Evolutionary conservation across 92 coral and sea anemone genomes (phyloP).

Genomic region (Heliopora coerulea): DNA sequence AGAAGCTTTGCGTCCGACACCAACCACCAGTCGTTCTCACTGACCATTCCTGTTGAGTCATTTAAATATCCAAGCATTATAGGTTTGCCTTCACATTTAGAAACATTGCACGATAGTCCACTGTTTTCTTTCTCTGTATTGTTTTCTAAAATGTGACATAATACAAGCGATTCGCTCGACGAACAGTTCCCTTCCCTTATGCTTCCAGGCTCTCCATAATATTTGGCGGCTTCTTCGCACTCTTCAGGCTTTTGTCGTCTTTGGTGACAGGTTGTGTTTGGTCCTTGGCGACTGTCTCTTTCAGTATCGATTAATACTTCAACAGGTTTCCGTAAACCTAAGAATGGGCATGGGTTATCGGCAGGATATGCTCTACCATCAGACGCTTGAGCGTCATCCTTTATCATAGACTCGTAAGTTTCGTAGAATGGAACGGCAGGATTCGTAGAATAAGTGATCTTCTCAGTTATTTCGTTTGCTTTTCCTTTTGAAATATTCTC

Average conservation of each 20-base stretch:
- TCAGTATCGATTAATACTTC: background rate
- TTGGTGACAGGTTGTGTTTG: background rate
- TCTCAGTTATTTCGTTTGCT: too few relatives aligned
- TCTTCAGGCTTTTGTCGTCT: constrained; percentile 8
- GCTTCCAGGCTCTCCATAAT: constrained; percentile 10
- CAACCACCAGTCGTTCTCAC: constrained; percentile 9
- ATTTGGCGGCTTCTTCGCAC: constrained; percentile 5
- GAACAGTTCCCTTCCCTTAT: background rate
- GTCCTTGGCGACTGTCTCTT: too few relatives aligned
- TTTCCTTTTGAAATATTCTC: too few relatives aligned
- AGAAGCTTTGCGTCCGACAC: background rate
- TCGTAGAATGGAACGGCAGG: too few relatives aligned
- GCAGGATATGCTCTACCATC: constrained; percentile 45
- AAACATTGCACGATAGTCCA: background rate
- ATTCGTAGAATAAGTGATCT: too few relatives aligned
- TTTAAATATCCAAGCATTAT: constrained; percentile 3
- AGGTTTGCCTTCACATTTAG: constrained; percentile 5
- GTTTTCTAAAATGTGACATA: background rate
- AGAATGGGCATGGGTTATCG: constrained; percentile 41
- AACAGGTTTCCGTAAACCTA: constrained; percentile 46
- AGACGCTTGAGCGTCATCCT: background rate
- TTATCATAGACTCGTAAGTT: constrained; percentile 10
- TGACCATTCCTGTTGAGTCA: constrained; percentile 5
- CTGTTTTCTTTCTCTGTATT: background rate
- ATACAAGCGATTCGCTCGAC: background rate